phyloP scores from a whole-genome alignment of 2,797 vertebrate genomes.

The Champsocephalus esox region DNA sequence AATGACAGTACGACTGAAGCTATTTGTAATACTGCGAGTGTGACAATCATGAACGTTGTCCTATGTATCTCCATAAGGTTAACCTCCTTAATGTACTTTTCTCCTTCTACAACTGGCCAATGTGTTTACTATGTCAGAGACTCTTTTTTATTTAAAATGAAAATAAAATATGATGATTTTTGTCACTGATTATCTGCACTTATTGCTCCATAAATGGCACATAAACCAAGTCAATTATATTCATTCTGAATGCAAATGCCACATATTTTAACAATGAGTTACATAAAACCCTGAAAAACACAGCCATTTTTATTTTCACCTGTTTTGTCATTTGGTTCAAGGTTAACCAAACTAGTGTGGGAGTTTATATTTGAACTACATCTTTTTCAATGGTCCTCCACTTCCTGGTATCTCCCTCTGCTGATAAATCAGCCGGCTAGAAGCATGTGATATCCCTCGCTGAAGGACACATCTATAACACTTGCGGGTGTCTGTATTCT shows the following conservation, averaged over 20 bases:
- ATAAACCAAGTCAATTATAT: background rate
- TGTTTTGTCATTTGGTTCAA: slow-evolving; percentile 8
- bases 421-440: slow-evolving; percentile 49
- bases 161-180: background rate
- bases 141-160: background rate
- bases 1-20: background rate
- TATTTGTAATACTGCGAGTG: background rate
- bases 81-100: background rate
- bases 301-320: background rate
- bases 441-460: slow-evolving; percentile 49
- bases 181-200: background rate
- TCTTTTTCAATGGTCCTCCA: slow-evolving; percentile 6
- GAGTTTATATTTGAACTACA: slow-evolving; percentile 1
- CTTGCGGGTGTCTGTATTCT: slow-evolving; percentile 55
- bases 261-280: background rate
- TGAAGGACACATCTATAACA: slow-evolving; percentile 77
- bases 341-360: background rate
- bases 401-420: slow-evolving; percentile 40
- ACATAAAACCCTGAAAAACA: background rate
- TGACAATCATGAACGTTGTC: no score
- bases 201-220: background rate
- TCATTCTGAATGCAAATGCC: background rate
- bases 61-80: background rate
- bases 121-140: background rate
- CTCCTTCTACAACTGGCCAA: background rate